phyloP scores from a whole-genome alignment of 1,140 invertebrate species.

The Musca domestica region DNA sequence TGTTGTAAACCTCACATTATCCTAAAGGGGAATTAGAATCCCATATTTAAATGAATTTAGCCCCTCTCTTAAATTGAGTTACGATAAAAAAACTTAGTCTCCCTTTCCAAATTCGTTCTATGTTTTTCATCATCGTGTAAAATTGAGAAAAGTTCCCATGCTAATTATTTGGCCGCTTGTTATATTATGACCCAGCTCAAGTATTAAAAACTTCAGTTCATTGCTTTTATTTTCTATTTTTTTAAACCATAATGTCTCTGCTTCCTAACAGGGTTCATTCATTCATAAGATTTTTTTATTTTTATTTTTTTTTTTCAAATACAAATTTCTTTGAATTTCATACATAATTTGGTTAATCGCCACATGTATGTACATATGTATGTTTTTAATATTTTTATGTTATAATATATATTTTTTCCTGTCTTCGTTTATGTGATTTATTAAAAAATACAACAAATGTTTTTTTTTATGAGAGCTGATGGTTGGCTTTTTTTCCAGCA shows the following conservation, averaged over 20 bases:
- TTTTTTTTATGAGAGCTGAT: slow-evolving; percentile 4
- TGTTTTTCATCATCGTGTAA: no score
- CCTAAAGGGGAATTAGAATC: no score
- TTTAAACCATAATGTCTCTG: background rate
- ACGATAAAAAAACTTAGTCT: no score
- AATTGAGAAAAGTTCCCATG: background rate
- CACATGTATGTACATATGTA: background rate
- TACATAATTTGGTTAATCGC: background rate
- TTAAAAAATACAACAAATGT: background rate
- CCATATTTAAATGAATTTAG: no score
- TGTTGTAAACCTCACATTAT: no score
- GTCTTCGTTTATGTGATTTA: slow-evolving; percentile 12
- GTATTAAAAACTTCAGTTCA: no score
- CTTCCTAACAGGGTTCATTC: slow-evolving; percentile 1
- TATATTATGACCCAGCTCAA: slow-evolving; percentile 3
- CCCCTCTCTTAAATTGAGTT: no score
- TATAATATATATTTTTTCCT: no score
- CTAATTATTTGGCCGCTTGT: slow-evolving; percentile 1
- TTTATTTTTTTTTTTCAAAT: background rate
- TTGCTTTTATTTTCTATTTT: no score
- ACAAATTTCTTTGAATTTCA: slow-evolving; percentile 15
- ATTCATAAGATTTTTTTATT: slow-evolving; percentile 6
- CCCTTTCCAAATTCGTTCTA: no score
- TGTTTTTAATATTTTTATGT: background rate
- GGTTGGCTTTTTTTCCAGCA: no score